Percentiles rank a stretch among this genome's conserved stretches.
phyloP scores from a whole-genome alignment of 1,140 invertebrate species.

The Reticulitermes speratus region DNA sequence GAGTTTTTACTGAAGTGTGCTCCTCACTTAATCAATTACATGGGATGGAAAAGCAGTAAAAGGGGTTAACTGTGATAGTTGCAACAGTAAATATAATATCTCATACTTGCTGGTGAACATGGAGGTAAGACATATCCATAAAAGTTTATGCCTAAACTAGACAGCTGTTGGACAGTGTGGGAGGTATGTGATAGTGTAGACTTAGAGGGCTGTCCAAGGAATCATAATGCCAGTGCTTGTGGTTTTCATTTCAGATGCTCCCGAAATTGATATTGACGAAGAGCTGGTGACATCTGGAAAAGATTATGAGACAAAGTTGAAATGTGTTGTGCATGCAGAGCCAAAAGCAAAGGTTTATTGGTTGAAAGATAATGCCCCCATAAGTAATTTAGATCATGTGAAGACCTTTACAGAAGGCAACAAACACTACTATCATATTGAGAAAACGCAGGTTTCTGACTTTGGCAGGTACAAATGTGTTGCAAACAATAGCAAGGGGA shows the following conservation, averaged over 20 bases:
- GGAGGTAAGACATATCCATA: too few relatives aligned
- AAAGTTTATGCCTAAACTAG: too few relatives aligned
- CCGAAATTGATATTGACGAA: constrained; percentile 39
- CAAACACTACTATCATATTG: constrained; percentile 40
- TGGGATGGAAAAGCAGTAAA: too few relatives aligned
- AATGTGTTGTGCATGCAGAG: constrained; percentile 42
- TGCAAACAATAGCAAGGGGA: constrained; percentile 41
- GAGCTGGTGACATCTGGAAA: constrained; percentile 39
- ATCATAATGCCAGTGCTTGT: too few relatives aligned
- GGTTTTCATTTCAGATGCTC: constrained; percentile 34
- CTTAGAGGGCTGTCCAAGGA: too few relatives aligned
- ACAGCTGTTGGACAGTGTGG: too few relatives aligned
- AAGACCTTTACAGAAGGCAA: constrained; percentile 26
- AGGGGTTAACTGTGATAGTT: too few relatives aligned
- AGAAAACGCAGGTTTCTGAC: constrained; percentile 39
- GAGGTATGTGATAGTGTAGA: too few relatives aligned
- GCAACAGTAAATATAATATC: too few relatives aligned
- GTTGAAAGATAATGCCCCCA: constrained; percentile 37
- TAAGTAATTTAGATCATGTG: constrained; percentile 33
- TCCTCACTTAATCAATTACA: too few relatives aligned
- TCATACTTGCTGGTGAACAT: too few relatives aligned
- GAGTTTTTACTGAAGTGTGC: too few relatives aligned
- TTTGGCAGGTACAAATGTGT: constrained; percentile 45
- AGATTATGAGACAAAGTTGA: constrained; percentile 41
- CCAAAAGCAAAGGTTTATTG: constrained; percentile 39